These are phyloP conservation scores for Enteromius viviparus DNA, from an alignment of 2,797 vertebrate species.

Conservation along the genomic window DNA sequence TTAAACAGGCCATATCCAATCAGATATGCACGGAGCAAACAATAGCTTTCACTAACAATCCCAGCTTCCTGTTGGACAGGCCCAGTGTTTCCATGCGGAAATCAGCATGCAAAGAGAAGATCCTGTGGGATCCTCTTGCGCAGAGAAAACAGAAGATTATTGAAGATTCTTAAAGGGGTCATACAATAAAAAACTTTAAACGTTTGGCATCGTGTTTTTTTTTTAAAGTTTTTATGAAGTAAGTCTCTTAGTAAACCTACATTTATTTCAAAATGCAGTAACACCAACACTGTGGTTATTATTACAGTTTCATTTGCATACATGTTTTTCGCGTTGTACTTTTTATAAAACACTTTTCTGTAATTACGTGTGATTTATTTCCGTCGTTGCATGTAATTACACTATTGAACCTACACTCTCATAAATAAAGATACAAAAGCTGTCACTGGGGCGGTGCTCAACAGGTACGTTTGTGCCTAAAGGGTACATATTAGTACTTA, in stretches of 20 bases:
- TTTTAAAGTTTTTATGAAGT: not conserved
- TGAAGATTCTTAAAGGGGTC: not conserved
- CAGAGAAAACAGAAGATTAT: not conserved
- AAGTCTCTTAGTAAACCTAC: not conserved
- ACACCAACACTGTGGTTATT: not conserved
- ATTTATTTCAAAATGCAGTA: not conserved
- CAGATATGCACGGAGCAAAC: conserved; percentile 36
- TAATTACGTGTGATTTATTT: too few species aligned
- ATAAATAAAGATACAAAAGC: too few species aligned
- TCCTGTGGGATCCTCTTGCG: conserved; percentile 34
- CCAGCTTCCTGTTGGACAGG: conserved; percentile 54
- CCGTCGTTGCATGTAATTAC: too few species aligned
- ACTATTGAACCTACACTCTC: too few species aligned
- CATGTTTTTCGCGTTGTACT: too few species aligned
- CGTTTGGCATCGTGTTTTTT: not conserved
- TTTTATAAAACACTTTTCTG: too few species aligned
- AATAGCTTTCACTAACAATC: conserved; percentile 54
- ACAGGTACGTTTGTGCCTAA: too few species aligned
- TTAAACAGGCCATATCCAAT: conserved; percentile 27
- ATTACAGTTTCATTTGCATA: not conserved
- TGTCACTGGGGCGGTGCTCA: too few species aligned
- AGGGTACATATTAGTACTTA: too few species aligned
- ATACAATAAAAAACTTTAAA: not conserved
- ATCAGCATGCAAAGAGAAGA: conserved; percentile 33
- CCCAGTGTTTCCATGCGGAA: conserved; percentile 50